phyloP scores from a whole-genome alignment of 1,140 invertebrate species.

The Aphaenogaster ashmeadi region DNA sequence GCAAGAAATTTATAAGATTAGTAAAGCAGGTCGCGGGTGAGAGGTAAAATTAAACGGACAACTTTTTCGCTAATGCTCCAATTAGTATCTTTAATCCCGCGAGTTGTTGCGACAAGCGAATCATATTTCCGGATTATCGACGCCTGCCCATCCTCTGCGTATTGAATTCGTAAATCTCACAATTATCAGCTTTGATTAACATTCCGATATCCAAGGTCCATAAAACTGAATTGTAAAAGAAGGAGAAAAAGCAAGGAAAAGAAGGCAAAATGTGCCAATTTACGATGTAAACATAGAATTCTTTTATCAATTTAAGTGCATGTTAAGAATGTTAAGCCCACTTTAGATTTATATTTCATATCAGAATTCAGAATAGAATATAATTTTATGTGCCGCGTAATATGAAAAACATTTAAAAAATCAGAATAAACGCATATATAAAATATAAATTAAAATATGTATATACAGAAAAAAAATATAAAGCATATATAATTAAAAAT shows the following conservation, averaged over 20 bases:
- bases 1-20: slow-evolving; percentile 50
- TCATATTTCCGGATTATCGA: slow-evolving; percentile 52
- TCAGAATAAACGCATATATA: background rate
- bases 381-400: too few species aligned
- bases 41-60: slow-evolving; percentile 48
- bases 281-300: background rate
- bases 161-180: slow-evolving; percentile 14
- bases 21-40: slow-evolving; percentile 52
- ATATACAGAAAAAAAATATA: background rate
- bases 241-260: background rate
- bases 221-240: background rate
- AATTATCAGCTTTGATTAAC: slow-evolving; percentile 15
- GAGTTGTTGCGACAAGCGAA: slow-evolving; percentile 39
- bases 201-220: background rate
- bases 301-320: background rate
- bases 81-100: slow-evolving; percentile 50
- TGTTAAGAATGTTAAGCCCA: background rate
- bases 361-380: background rate
- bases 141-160: background rate
- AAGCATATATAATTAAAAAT: background rate
- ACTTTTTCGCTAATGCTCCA: slow-evolving; percentile 52
- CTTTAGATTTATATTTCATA: background rate
- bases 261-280: background rate
- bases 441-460: background rate
- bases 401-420: background rate